These are phyloP conservation scores for Salticus scenicus DNA, from an alignment of 2,888 invertebrate genomes.

Conservation along the genomic window DNA sequence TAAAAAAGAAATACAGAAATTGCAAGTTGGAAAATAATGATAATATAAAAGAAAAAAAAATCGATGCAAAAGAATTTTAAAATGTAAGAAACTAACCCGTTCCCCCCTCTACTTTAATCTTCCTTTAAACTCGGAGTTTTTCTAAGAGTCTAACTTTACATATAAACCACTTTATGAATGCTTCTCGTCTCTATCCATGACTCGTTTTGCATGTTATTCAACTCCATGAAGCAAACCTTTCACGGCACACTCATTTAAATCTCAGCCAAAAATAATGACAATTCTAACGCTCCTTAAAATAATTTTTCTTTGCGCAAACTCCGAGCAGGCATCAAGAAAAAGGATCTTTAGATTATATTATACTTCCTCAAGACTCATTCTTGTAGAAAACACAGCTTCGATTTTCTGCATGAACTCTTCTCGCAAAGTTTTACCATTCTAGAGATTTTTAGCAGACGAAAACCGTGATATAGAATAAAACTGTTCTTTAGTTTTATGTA, in stretches of 20 bases:
- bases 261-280: not conserved
- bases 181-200: not conserved
- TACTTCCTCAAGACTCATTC: slow-evolving; percentile 50
- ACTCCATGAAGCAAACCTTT: not conserved
- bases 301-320: slow-evolving; percentile 16
- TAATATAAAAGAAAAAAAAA: too few species aligned
- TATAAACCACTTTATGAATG: not conserved
- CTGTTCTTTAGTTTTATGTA: slow-evolving; percentile 63
- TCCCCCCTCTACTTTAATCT: too few species aligned
- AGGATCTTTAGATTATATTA: slow-evolving; percentile 35
- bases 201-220: not conserved
- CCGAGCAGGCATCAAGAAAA: not conserved
- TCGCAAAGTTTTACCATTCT: slow-evolving; percentile 44
- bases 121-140: too few species aligned
- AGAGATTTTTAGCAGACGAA: slow-evolving; percentile 48
- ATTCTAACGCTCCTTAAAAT: slow-evolving; percentile 1
- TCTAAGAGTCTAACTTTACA: too few species aligned
- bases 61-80: too few species aligned
- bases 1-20: too few species aligned
- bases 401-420: slow-evolving; percentile 68
- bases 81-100: too few species aligned
- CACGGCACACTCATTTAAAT: not conserved
- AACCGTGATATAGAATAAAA: slow-evolving; percentile 45
- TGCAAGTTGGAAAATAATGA: too few species aligned
- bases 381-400: slow-evolving; percentile 44